Evolutionary conservation across 1,140 invertebrate genomes (phyloP).

Genomic region (Neodiprion fabricii): DNA sequence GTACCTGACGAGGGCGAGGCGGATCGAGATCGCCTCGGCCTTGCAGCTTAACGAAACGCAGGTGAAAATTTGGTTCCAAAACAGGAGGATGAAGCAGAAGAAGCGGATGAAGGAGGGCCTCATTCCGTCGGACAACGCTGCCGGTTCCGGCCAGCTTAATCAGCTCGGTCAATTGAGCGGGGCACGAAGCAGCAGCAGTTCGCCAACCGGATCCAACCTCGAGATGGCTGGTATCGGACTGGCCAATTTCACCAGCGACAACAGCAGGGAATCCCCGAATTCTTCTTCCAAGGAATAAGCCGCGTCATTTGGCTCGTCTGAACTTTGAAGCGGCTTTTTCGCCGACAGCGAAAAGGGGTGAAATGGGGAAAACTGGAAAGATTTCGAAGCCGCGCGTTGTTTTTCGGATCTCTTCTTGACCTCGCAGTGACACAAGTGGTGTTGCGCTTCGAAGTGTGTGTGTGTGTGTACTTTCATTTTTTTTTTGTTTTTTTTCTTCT

Average conservation of each 20-base stretch:
- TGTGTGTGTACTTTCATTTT: no score
- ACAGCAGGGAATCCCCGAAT: constrained; percentile 53
- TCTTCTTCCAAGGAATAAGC: constrained; percentile 50
- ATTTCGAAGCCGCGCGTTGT: no score
- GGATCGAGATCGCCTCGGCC: constrained; percentile 97
- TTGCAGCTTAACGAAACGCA: constrained; percentile 97
- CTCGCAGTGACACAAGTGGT: no score
- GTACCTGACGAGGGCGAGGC: constrained; percentile 93
- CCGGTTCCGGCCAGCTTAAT: background rate
- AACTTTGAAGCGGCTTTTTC: no score
- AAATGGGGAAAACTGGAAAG: no score
- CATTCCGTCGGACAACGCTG: constrained; percentile 67
- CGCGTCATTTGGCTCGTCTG: background rate
- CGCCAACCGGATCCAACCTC: constrained; percentile 54
- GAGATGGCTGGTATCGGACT: constrained; percentile 40
- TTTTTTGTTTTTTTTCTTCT: no score
- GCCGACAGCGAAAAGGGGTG: no score
- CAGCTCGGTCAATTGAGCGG: constrained; percentile 38
- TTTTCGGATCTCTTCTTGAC: no score
- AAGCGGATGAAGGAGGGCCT: constrained; percentile 92
- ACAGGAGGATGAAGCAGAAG: constrained; percentile 93
- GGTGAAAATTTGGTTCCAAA: constrained; percentile 84
- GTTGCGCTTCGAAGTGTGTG: no score
- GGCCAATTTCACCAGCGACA: constrained; percentile 49
- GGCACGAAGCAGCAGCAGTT: constrained; percentile 59